Percentiles rank a stretch among this genome's conserved stretches.
These are phyloP conservation scores for Eurosta solidaginis DNA, from an alignment of 1,140 invertebrate species.

Conservation along the genomic window DNA sequence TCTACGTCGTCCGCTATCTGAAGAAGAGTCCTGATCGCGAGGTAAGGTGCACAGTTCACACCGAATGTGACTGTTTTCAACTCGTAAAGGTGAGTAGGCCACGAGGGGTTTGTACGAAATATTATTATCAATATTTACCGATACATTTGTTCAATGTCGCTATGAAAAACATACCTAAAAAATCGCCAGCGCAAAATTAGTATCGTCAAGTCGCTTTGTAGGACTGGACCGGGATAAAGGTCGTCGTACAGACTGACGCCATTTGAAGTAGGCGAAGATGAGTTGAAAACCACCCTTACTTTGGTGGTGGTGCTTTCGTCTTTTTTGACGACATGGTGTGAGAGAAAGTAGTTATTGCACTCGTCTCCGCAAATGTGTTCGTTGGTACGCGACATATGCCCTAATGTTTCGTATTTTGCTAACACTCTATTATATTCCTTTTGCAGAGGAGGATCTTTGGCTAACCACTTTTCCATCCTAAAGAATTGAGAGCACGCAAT, in stretches of 20 bases:
- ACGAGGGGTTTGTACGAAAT: too few relatives aligned
- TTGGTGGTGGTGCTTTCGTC: constrained; percentile 1
- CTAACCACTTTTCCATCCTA: too few relatives aligned
- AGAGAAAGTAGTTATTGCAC: neutral
- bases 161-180: neutral
- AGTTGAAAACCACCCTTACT: constrained; percentile 9
- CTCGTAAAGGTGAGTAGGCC: neutral
- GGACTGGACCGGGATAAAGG: neutral
- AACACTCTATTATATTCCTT: too few relatives aligned
- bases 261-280: neutral
- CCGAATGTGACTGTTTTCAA: constrained; percentile 21
- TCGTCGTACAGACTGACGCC: neutral
- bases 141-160: constrained; percentile 29
- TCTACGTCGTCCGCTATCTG: neutral
- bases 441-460: too few relatives aligned
- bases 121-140: constrained; percentile 24
- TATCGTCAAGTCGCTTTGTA: neutral
- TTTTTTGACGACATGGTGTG: neutral
- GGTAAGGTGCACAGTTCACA: neutral
- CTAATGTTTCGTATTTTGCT: too few relatives aligned
- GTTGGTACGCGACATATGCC: too few relatives aligned
- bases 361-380: neutral
- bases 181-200: neutral
- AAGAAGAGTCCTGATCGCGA: constrained; percentile 6
- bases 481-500: too few relatives aligned